These are phyloP conservation scores for Tamias sibiricus DNA, from an alignment of 2,113 vertebrate species.

Conservation along the genomic window DNA sequence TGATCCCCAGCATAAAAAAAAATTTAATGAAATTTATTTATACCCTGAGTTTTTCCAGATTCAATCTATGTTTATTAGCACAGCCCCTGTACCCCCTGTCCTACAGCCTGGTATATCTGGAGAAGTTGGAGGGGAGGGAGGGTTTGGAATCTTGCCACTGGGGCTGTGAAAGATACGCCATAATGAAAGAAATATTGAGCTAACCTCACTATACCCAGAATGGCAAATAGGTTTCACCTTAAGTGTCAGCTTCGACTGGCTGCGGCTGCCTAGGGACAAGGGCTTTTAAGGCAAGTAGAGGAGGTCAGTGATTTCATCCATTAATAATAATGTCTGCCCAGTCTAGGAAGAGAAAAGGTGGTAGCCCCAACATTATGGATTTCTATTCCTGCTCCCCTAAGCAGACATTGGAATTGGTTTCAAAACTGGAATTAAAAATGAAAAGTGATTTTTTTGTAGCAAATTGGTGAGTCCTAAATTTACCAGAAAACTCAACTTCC, in stretches of 20 bases:
- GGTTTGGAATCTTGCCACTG: conserved; percentile 15
- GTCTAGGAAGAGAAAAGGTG: too few species aligned
- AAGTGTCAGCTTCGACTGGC: background rate
- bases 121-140: background rate
- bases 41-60: background rate
- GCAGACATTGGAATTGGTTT: background rate
- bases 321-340: background rate
- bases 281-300: background rate
- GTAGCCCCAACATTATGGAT: background rate
- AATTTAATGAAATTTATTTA: background rate
- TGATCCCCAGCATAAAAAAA: background rate
- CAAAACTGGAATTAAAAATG: conserved; percentile 5
- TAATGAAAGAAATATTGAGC: conserved; percentile 33
- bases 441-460: background rate
- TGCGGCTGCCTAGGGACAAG: background rate
- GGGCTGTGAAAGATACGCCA: background rate
- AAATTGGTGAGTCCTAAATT: background rate
- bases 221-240: background rate
- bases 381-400: background rate
- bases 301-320: background rate
- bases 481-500: conserved; percentile 46
- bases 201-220: background rate
- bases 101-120: background rate
- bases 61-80: background rate
- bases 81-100: too few species aligned